A percentile compares a stretch with the other conserved stretches of the same genome.
Conservation (phyloP, 2,888 invertebrate species). For the Stictocephala bisonia region DNA sequence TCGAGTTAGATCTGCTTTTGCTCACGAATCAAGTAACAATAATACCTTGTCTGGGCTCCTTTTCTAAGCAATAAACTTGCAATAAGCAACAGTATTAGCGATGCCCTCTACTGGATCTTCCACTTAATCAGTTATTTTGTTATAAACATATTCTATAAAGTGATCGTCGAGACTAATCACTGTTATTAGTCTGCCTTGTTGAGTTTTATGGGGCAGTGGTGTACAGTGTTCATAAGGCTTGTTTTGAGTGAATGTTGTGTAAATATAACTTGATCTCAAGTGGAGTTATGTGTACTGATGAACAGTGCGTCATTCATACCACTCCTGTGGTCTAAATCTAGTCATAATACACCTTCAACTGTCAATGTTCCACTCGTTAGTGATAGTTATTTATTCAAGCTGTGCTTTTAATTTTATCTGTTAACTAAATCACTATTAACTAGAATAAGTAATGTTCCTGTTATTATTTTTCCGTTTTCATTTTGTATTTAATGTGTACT, state of each 20-base stretch:
- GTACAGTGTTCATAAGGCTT: slow-evolving; percentile 42
- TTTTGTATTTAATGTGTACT: slow-evolving; percentile 34
- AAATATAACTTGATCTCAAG: slow-evolving; percentile 57
- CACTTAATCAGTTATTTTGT: slow-evolving; percentile 48
- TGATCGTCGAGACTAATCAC: slow-evolving; percentile 6
- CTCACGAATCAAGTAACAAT: slow-evolving; percentile 44
- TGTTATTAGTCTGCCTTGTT: slow-evolving; percentile 37
- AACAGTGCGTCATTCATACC: slow-evolving; percentile 43
- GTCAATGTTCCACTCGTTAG: slow-evolving; percentile 51
- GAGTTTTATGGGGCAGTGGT: slow-evolving; percentile 27
- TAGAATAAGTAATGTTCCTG: slow-evolving; percentile 49
- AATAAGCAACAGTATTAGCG: slow-evolving; percentile 58
- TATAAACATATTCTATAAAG: slow-evolving; percentile 10
- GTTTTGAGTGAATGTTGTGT: slow-evolving; percentile 48
- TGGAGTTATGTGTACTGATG: slow-evolving; percentile 39
- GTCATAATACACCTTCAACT: slow-evolving; percentile 52
- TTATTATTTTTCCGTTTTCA: slow-evolving; percentile 38
- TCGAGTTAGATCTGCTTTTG: slow-evolving; percentile 47
- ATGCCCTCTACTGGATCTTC: slow-evolving; percentile 57
- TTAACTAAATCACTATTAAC: slow-evolving; percentile 52
- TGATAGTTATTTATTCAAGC: slow-evolving; percentile 47
- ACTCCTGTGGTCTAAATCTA: slow-evolving; percentile 49
- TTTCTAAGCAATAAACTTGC: slow-evolving; percentile 58
- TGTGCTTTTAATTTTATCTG: slow-evolving; percentile 49
- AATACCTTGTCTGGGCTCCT: slow-evolving; percentile 43